A percentile compares a stretch with the other conserved stretches of the same genome.
phyloP scores from a whole-genome alignment of 2,797 vertebrate genomes.

The Malacoraja senta region DNA sequence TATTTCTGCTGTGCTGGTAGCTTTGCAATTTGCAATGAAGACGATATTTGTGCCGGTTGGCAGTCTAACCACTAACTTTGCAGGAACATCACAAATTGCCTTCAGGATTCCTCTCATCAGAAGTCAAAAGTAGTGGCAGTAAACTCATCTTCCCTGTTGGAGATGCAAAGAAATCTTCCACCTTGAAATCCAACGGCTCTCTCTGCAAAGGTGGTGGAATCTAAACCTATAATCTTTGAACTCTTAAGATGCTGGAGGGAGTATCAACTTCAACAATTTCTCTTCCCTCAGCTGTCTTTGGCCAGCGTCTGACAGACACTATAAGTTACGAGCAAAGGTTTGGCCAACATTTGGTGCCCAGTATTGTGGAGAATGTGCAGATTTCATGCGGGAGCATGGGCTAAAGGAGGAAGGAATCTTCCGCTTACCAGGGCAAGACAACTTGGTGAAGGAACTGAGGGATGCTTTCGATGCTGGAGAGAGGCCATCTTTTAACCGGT shows the following conservation, averaged over 20 bases:
- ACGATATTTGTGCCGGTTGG: too few relatives aligned
- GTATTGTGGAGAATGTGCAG: conserved; percentile 81
- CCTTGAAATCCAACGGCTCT: too few relatives aligned
- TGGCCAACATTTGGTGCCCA: conserved; percentile 74
- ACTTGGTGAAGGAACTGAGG: conserved; percentile 80
- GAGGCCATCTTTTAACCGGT: conserved; percentile 83
- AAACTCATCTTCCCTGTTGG: neutral
- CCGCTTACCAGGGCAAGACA: conserved; percentile 91
- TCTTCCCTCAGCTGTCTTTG: conserved; percentile 65
- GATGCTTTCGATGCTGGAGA: conserved; percentile 88
- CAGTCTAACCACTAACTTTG: neutral
- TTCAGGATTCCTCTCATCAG: neutral
- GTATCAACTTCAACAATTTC: neutral
- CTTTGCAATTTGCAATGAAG: neutral
- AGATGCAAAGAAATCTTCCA: too few relatives aligned
- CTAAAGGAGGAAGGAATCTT: conserved; percentile 88
- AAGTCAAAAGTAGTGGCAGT: neutral
- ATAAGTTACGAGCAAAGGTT: conserved; percentile 75
- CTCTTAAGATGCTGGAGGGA: too few relatives aligned
- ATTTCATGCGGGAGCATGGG: conserved; percentile 79
- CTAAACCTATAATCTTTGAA: neutral
- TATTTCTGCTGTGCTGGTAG: neutral
- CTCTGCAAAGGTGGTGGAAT: too few relatives aligned
- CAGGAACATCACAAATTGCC: neutral
- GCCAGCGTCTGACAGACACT: conserved; percentile 74